phyloP scores from a whole-genome alignment of 2,888 invertebrate genomes.

The Pandemis cinnamomeana region DNA sequence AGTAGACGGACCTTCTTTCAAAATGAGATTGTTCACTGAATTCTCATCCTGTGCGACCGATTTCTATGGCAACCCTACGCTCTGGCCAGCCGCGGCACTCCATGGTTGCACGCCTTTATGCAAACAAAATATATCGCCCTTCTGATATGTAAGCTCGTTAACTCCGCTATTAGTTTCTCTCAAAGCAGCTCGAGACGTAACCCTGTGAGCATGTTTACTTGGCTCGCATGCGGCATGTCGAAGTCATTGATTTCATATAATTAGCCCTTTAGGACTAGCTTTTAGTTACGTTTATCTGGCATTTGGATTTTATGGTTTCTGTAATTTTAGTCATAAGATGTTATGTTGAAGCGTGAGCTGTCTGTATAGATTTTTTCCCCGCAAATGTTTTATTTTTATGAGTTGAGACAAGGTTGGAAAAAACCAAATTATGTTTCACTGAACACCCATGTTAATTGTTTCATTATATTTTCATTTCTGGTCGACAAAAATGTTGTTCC shows the following conservation, averaged over 20 bases:
- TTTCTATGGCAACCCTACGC: not conserved
- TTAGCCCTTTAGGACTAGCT: constrained; percentile 9
- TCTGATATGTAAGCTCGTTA: constrained; percentile 65
- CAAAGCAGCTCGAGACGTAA: constrained; percentile 45
- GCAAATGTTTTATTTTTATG: no score
- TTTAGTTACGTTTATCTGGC: not conserved
- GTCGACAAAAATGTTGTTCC: no score
- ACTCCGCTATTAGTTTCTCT: constrained; percentile 62
- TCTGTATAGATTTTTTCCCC: no score
- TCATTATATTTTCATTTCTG: no score
- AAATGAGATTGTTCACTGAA: constrained; percentile 5
- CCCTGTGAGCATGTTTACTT: constrained; percentile 2
- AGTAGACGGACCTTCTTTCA: not conserved
- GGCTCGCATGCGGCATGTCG: constrained; percentile 12
- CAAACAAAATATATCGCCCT: constrained; percentile 67
- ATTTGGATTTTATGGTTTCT: not conserved
- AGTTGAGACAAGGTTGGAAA: no score
- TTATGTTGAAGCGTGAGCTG: no score
- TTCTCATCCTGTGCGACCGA: not conserved
- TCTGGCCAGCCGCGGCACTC: constrained; percentile 44
- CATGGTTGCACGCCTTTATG: constrained; percentile 57
- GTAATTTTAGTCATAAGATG: no score
- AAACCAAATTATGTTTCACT: no score
- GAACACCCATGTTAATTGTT: no score
- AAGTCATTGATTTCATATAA: constrained; percentile 8